Conservation (phyloP, 2,888 invertebrate species). For the Synergus gifuensis region DNA sequence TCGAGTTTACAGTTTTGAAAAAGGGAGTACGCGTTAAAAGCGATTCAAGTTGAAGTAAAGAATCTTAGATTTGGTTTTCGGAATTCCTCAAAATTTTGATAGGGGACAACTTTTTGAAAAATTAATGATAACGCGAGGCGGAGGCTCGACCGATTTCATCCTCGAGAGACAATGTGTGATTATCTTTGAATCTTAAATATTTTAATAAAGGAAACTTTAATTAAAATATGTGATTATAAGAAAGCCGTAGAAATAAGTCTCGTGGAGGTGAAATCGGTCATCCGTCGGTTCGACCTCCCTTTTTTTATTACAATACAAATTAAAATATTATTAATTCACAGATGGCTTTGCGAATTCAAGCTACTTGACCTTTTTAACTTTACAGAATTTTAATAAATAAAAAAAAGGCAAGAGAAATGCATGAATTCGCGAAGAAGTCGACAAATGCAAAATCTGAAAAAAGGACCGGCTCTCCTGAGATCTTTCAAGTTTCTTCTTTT, state of each 20-base stretch:
- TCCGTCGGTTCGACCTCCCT: conserved; percentile 20
- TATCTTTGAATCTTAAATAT: conserved; percentile 7
- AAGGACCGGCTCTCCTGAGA: conserved; percentile 49
- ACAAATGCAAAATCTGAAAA: conserved; percentile 31
- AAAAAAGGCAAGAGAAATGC: conserved; percentile 9
- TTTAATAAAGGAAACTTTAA: conserved; percentile 4
- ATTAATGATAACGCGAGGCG: not conserved
- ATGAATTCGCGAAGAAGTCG: conserved; percentile 19
- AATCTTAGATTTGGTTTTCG: conserved; percentile 6
- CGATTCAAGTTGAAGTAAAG: not conserved
- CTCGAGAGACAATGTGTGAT: not conserved
- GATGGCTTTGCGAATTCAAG: conserved; percentile 28
- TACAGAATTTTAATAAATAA: conserved; percentile 24
- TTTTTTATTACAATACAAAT: conserved; percentile 6
- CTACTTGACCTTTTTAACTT: conserved; percentile 22
- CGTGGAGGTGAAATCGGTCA: conserved; percentile 11
- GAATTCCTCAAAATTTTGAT: not conserved
- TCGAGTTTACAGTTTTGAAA: conserved; percentile 48
- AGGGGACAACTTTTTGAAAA: conserved; percentile 10
- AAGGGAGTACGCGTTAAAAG: conserved; percentile 46
- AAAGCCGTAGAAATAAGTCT: not conserved
- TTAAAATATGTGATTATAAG: not conserved
- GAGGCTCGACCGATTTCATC: conserved; percentile 1
- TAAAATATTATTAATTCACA: conserved; percentile 17
- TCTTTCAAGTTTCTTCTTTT: conserved; percentile 58